Percentiles rank a stretch among this genome's conserved stretches.
Conservation (phyloP, 2,113 vertebrate species). For the Nettapus auritus region DNA sequence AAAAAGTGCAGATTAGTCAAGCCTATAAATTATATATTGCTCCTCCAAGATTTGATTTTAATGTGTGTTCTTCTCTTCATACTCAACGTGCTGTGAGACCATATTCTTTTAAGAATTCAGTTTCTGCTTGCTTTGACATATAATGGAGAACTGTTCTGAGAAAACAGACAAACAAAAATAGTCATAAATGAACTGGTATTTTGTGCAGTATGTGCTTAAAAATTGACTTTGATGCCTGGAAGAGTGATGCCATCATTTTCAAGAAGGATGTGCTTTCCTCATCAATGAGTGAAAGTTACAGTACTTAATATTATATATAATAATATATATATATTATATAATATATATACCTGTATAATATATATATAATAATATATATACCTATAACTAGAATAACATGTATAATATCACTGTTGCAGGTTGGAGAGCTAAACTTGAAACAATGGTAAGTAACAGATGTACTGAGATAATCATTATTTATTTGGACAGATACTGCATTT, state of each 20-base stretch:
- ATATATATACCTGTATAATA: no score
- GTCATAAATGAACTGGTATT: background rate
- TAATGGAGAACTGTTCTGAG: background rate
- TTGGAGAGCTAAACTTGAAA: background rate
- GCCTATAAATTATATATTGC: background rate
- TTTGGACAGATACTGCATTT: background rate
- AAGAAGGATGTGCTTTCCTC: background rate
- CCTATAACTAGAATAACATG: background rate
- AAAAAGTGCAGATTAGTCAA: conserved; percentile 10
- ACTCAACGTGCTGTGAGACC: background rate
- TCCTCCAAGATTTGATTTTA: background rate
- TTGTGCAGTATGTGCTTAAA: background rate
- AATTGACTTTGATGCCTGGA: background rate
- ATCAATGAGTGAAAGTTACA: background rate
- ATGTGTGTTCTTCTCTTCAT: background rate
- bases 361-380: no score
- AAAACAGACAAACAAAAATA: background rate
- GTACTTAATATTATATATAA: no score
- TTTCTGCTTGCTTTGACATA: background rate
- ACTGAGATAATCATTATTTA: background rate
- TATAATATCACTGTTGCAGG: background rate
- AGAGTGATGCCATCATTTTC: background rate
- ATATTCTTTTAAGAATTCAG: background rate
- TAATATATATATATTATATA: no score
- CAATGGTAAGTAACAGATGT: background rate